A percentile compares a stretch with the other conserved stretches of the same genome.
phyloP scores from a whole-genome alignment of 2,797 vertebrate species.

The Discoglossus pictus region DNA sequence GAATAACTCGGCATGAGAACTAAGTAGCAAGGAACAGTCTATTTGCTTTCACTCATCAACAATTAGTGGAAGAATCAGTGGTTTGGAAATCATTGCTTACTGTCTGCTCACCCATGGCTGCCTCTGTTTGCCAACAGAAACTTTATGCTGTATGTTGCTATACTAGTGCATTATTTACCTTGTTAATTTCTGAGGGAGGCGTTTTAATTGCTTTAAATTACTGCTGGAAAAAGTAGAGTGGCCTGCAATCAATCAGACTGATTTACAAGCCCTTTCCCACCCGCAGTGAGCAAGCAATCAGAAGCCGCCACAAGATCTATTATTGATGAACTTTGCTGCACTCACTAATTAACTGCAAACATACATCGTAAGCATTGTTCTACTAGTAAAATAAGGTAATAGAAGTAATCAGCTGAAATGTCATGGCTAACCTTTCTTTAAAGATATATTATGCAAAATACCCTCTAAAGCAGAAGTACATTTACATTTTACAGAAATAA shows the following conservation, averaged over 20 bases:
- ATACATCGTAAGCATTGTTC: conserved; percentile 59
- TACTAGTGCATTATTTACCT: conserved; percentile 56
- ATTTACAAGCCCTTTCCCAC: conserved; percentile 67
- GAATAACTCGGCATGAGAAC: conserved; percentile 24
- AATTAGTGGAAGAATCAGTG: conserved; percentile 40
- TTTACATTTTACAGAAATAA: background rate
- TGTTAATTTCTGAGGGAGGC: conserved; percentile 62
- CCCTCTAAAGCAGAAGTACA: conserved; percentile 8
- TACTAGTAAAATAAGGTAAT: conserved; percentile 20
- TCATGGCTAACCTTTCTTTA: conserved; percentile 42
- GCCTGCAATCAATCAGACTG: conserved; percentile 69
- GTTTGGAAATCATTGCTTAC: conserved; percentile 42
- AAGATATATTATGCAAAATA: conserved; percentile 42
- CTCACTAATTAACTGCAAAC: conserved; percentile 78
- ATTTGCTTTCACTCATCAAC: conserved; percentile 32
- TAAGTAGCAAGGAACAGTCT: conserved; percentile 22
- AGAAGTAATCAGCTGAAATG: conserved; percentile 44
- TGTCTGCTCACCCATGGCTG: conserved; percentile 31
- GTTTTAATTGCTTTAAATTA: conserved; percentile 68
- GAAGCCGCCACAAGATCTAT: conserved; percentile 74
- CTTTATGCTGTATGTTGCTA: conserved; percentile 20
- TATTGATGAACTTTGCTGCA: conserved; percentile 82
- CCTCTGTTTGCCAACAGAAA: background rate
- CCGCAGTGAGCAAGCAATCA: conserved; percentile 74
- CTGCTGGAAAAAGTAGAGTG: conserved; percentile 62